Conservation (phyloP, 2,797 vertebrate species). For the Melanotaenia trifasciata region DNA sequence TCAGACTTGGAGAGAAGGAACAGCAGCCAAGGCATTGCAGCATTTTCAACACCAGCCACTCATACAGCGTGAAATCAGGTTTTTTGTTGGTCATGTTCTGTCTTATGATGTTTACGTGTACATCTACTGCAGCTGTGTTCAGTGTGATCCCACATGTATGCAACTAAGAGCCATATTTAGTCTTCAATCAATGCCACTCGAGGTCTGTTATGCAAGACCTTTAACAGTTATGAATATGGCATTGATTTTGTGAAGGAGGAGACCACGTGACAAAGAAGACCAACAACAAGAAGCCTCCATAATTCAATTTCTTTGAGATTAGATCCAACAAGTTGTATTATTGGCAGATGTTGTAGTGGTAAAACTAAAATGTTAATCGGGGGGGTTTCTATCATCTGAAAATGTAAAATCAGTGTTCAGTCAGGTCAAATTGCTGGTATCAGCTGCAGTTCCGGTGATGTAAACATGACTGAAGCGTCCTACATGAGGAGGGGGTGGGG, state of each 20-base stretch:
- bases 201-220: not conserved
- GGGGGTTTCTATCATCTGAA: not conserved
- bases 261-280: not conserved
- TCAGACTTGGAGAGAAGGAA: conserved; percentile 40
- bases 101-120: not conserved
- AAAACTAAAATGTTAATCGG: not conserved
- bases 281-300: not conserved
- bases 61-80: not conserved
- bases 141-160: not conserved
- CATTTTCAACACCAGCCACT: conserved; percentile 34
- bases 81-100: not conserved
- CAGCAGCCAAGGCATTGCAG: conserved; percentile 35
- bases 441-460: too few species aligned
- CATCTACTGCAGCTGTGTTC: not conserved
- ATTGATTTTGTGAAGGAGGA: conserved; percentile 24
- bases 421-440: too few species aligned
- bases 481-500: too few species aligned
- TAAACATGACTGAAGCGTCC: too few species aligned
- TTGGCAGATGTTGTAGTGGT: not conserved
- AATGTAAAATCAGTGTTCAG: too few species aligned
- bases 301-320: not conserved
- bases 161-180: not conserved
- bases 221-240: not conserved
- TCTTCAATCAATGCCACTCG: not conserved
- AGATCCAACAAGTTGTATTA: not conserved